Evolutionary conservation across 2,113 vertebrate genomes (phyloP).

Genomic region (Heliornis fulica): DNA sequence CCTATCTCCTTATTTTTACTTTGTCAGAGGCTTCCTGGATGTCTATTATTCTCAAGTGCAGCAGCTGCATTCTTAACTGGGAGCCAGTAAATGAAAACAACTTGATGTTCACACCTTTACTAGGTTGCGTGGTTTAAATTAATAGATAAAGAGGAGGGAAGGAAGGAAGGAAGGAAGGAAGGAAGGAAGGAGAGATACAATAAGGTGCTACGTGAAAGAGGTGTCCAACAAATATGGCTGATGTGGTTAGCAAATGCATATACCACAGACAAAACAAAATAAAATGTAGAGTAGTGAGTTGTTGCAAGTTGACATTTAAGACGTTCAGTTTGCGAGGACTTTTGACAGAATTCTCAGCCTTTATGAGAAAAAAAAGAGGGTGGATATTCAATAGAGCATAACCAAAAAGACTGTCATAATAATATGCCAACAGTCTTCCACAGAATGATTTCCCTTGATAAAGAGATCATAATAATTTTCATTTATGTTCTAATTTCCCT

Average conservation of each 20-base stretch:
- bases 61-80: not conserved
- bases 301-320: not conserved
- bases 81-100: not conserved
- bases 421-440: not conserved
- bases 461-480: not conserved
- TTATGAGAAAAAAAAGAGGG: not conserved
- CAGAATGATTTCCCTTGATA: not conserved
- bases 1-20: not conserved
- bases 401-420: not conserved
- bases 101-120: not conserved
- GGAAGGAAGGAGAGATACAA: slow-evolving; percentile 16
- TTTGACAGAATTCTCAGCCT: not conserved
- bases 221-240: not conserved
- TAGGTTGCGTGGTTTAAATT: not conserved
- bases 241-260: not conserved
- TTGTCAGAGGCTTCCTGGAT: not conserved
- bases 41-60: not conserved
- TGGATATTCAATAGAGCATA: not conserved
- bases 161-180: not conserved
- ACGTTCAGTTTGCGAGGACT: not conserved
- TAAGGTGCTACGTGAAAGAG: not conserved
- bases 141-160: slow-evolving; percentile 1
- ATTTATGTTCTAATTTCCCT: not conserved
- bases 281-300: not conserved
- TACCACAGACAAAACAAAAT: slow-evolving; percentile 5